Percentiles rank a stretch among this genome's conserved stretches.
phyloP scores from a whole-genome alignment of 2,888 invertebrate species.

The Synergus laeviventris region DNA sequence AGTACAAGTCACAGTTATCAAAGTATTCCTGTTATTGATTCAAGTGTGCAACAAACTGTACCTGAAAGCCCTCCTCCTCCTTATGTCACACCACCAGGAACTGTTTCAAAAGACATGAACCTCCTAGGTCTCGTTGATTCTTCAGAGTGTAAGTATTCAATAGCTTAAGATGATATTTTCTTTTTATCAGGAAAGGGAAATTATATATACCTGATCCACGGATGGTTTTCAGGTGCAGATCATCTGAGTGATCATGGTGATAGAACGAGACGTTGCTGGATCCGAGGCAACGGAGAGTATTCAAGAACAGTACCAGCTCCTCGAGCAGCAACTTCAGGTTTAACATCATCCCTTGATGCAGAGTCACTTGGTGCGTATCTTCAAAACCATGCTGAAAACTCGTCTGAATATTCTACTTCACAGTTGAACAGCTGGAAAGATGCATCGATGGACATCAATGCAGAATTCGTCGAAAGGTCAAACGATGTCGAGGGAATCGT shows the following conservation, averaged over 20 bases:
- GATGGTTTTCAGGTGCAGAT: neutral
- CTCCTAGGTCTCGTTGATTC: neutral
- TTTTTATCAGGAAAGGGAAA: neutral
- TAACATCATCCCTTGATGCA: slow-evolving; percentile 58
- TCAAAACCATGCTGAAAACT: slow-evolving; percentile 55
- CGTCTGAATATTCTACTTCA: slow-evolving; percentile 57
- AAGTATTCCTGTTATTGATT: slow-evolving; percentile 44
- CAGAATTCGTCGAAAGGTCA: slow-evolving; percentile 57
- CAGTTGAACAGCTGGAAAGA: slow-evolving; percentile 65
- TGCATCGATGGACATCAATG: slow-evolving; percentile 65
- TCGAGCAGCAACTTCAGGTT: slow-evolving; percentile 40
- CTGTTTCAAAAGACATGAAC: slow-evolving; percentile 57
- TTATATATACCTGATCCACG: neutral
- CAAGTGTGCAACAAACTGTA: slow-evolving; percentile 43
- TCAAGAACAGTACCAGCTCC: slow-evolving; percentile 58
- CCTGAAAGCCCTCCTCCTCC: slow-evolving; percentile 74
- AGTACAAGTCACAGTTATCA: slow-evolving; percentile 57
- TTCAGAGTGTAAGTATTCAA: slow-evolving; percentile 30
- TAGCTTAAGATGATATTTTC: neutral
- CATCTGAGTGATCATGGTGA: slow-evolving; percentile 36
- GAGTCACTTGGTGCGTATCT: slow-evolving; percentile 69
- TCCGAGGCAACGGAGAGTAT: slow-evolving; percentile 52
- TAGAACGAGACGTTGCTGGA: slow-evolving; percentile 56
- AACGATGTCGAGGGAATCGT: slow-evolving; percentile 44
- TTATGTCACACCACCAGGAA: slow-evolving; percentile 70